Percentiles rank a stretch among this genome's conserved stretches.
These are phyloP conservation scores for Fringilla coelebs DNA, from an alignment of 2,797 vertebrate species.

Conservation along the genomic window DNA sequence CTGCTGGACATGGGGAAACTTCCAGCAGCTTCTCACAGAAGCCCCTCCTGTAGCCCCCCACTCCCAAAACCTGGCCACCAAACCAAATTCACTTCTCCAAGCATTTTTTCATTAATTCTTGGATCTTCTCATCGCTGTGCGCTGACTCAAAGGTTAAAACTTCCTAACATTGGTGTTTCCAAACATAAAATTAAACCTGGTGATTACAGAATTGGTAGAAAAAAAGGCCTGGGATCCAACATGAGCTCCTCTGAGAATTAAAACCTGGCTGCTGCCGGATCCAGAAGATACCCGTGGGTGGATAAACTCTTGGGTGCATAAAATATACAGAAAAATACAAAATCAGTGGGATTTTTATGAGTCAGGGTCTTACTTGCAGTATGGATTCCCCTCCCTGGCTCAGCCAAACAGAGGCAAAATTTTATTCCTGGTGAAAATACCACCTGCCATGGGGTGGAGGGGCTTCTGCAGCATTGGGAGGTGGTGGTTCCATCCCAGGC, in stretches of 20 bases:
- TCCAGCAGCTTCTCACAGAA: neutral
- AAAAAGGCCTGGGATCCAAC: neutral
- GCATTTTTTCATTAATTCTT: neutral
- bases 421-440: accelerated
- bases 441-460: accelerated
- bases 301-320: neutral
- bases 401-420: neutral
- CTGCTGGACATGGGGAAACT: neutral
- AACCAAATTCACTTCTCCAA: too few species aligned
- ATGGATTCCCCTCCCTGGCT: neutral
- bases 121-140: accelerated
- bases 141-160: neutral
- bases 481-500: neutral
- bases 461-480: neutral
- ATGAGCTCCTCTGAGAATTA: neutral
- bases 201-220: neutral
- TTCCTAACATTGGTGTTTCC: neutral
- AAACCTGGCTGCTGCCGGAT: neutral
- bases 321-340: neutral
- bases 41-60: neutral
- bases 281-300: neutral
- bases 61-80: neutral
- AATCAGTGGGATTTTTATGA: neutral
- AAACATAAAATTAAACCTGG: neutral
- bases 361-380: neutral